phyloP scores from a whole-genome alignment of 1,140 invertebrate genomes.

The Drosophila azteca region DNA sequence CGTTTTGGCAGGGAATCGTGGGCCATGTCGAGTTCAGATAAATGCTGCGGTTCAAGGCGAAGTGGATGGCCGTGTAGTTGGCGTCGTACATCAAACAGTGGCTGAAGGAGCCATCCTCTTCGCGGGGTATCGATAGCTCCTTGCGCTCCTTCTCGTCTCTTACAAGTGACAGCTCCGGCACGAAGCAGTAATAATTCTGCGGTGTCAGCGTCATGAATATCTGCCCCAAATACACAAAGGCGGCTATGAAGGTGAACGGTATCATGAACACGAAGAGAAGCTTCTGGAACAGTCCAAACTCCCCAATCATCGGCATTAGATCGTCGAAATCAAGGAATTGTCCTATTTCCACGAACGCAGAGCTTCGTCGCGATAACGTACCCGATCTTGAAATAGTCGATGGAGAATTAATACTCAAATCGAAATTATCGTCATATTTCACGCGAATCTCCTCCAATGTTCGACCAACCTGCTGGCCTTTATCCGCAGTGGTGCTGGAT shows the following conservation, averaged over 20 bases:
- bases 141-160: conserved; percentile 36
- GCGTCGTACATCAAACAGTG: conserved; percentile 89
- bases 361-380: too few species aligned
- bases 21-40: conserved; percentile 86
- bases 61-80: conserved; percentile 86
- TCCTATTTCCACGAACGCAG: not conserved
- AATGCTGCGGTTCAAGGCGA: conserved; percentile 83
- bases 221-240: conserved; percentile 93
- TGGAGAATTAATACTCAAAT: not conserved
- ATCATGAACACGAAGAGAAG: conserved; percentile 92
- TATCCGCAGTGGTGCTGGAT: too few species aligned
- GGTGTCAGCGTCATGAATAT: conserved; percentile 92
- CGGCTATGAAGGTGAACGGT: conserved; percentile 91
- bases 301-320: conserved; percentile 91
- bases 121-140: conserved; percentile 86
- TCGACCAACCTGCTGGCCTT: too few species aligned
- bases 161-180: conserved; percentile 85
- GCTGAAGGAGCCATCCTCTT: conserved; percentile 84
- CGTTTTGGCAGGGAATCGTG: conserved; percentile 85
- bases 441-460: too few species aligned
- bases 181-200: conserved; percentile 90
- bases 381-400: not conserved
- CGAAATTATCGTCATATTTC: too few species aligned
- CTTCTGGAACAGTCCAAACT: conserved; percentile 94
- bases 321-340: conserved; percentile 91